Evolutionary conservation across 2,888 invertebrate genomes (phyloP).

Genomic region (Mythimna vitellina): DNA sequence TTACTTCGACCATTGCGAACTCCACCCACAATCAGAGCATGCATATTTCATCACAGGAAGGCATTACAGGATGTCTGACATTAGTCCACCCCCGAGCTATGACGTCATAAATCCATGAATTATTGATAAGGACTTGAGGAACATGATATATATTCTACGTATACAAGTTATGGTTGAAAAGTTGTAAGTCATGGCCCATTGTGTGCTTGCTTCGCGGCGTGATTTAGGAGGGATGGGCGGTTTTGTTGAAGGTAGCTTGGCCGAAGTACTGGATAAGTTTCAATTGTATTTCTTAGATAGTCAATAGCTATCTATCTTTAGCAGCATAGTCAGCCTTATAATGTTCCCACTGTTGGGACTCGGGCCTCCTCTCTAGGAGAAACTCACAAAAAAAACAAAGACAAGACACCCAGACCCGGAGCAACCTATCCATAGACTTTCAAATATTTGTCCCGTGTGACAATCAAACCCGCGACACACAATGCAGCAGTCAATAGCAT

Average conservation of each 20-base stretch:
- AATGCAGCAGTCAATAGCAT: no score
- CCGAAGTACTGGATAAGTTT: neutral
- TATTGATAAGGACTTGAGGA: constrained; percentile 53
- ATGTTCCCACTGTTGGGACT: no score
- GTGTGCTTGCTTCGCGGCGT: constrained; percentile 17
- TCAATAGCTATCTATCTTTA: no score
- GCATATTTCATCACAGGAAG: constrained; percentile 60
- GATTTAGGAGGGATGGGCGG: constrained; percentile 20
- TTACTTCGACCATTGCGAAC: constrained; percentile 12
- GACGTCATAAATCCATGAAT: constrained; percentile 65
- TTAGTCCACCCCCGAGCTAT: constrained; percentile 47
- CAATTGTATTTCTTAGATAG: constrained; percentile 7
- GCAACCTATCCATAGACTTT: no score
- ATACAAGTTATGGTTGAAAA: constrained; percentile 39
- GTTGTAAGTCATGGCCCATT: constrained; percentile 45
- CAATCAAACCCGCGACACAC: no score
- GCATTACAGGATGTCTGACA: constrained; percentile 59
- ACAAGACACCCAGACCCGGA: no score
- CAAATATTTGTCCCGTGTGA: no score
- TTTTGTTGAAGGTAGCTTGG: neutral
- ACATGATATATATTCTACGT: constrained; percentile 30
- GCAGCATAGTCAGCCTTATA: no score
- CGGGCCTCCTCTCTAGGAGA: no score
- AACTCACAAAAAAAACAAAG: no score
- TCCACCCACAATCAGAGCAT: constrained; percentile 41